A percentile compares a stretch with the other conserved stretches of the same genome.
These are phyloP conservation scores for Drosophila sechellia DNA, from an alignment of 1,140 invertebrate species.

Conservation along the genomic window DNA sequence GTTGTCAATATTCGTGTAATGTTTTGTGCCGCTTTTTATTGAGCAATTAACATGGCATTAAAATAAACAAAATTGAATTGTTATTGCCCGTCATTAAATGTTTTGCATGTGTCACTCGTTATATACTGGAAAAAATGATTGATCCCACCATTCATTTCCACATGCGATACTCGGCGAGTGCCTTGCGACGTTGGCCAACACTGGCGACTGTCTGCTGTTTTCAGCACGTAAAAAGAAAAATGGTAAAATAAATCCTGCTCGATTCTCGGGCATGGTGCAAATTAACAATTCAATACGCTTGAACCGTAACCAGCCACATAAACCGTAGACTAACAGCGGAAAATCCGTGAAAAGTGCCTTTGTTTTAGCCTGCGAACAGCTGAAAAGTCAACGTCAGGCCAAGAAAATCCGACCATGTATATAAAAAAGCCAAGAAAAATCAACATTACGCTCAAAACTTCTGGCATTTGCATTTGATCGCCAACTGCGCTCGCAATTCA, in stretches of 20 bases:
- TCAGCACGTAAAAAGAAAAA: conserved; percentile 53
- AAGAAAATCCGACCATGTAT: conserved; percentile 21
- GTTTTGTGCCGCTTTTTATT: conserved; percentile 33
- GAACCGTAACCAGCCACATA: neutral
- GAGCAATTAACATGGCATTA: neutral
- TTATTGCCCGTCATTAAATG: neutral
- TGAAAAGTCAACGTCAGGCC: conserved; percentile 10
- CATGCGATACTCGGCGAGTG: conserved; percentile 37
- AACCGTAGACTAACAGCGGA: conserved; percentile 12
- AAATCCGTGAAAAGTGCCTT: neutral
- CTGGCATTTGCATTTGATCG: conserved; percentile 17
- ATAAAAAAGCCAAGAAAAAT: conserved; percentile 23
- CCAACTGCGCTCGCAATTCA: conserved; percentile 25
- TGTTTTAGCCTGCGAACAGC: neutral
- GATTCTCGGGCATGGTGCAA: conserved; percentile 9
- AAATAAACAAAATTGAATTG: neutral
- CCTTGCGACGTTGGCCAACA: conserved; percentile 32
- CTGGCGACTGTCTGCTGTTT: conserved; percentile 42
- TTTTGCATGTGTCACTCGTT: neutral
- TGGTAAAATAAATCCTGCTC: conserved; percentile 45
- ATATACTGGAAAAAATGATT: neutral
- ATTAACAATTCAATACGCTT: conserved; percentile 6
- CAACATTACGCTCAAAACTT: conserved; percentile 22
- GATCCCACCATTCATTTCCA: conserved; percentile 4
- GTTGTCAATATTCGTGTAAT: conserved; percentile 56